phyloP scores from a whole-genome alignment of 2,113 vertebrate genomes.

The Hippocampus abdominalis region DNA sequence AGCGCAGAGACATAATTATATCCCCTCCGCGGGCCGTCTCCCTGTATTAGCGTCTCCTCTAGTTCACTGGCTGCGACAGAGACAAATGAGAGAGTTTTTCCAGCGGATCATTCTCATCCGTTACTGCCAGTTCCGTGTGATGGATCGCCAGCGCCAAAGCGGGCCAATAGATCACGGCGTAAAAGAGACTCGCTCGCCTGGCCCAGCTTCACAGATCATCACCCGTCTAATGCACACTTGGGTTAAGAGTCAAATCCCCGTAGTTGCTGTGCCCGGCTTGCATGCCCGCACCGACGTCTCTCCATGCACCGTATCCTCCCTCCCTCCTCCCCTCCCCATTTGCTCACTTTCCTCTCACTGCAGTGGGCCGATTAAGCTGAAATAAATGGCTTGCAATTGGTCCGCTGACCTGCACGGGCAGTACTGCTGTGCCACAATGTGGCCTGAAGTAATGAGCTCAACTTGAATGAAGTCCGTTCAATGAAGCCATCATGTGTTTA shows the following conservation, averaged over 20 bases:
- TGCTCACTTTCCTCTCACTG: conserved; percentile 15
- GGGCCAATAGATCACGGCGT: conserved; percentile 78
- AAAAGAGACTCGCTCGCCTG: conserved; percentile 74
- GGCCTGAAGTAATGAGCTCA: conserved; percentile 1
- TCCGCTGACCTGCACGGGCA: conserved; percentile 19
- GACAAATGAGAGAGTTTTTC: conserved; percentile 84
- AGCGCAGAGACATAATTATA: conserved; percentile 80
- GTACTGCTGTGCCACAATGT: not conserved
- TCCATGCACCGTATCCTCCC: conserved; percentile 8
- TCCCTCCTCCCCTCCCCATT: conserved; percentile 2
- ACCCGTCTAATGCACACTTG: conserved; percentile 72
- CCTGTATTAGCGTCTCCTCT: conserved; percentile 79
- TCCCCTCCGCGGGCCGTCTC: conserved; percentile 77
- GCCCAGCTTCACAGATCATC: conserved; percentile 77
- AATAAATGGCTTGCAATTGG: conserved; percentile 57
- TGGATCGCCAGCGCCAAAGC: conserved; percentile 73
- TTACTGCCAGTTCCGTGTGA: conserved; percentile 81
- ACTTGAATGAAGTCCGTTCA: conserved; percentile 1
- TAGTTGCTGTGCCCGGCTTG: conserved; percentile 44
- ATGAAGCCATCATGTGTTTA: not conserved
- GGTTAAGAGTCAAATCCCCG: conserved; percentile 74
- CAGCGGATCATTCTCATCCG: conserved; percentile 80
- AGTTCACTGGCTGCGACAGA: conserved; percentile 80
- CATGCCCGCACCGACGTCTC: not conserved
- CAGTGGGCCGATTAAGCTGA: conserved; percentile 45